phyloP scores from a whole-genome alignment of 2,888 invertebrate species.

The Trichogramma dendrolimi region DNA sequence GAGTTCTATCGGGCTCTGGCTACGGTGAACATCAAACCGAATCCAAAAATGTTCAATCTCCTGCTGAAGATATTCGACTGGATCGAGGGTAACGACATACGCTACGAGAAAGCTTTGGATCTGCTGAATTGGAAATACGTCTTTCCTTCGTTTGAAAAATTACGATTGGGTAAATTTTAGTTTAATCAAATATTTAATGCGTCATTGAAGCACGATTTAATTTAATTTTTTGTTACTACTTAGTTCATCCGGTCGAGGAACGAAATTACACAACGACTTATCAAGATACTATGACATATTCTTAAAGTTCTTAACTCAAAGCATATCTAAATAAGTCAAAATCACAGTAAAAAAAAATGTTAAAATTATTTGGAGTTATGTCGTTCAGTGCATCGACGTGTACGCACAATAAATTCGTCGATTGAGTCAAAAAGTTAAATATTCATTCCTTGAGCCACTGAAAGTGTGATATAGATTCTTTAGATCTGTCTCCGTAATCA shows the following conservation, averaged over 20 bases:
- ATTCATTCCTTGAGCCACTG: conserved; percentile 74
- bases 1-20: background rate
- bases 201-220: background rate
- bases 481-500: conserved; percentile 96
- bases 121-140: background rate
- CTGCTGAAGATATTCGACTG: background rate
- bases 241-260: background rate
- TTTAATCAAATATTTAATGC: background rate
- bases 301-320: too few species aligned
- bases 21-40: background rate
- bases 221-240: too few species aligned
- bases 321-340: too few species aligned
- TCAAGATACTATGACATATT: background rate
- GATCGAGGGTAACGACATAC: background rate
- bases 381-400: too few species aligned
- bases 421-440: too few species aligned
- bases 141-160: background rate
- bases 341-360: too few species aligned
- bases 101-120: background rate
- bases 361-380: too few species aligned
- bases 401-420: too few species aligned
- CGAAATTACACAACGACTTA: background rate
- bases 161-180: background rate
- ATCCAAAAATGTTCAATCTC: background rate
- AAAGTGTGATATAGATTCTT: conserved; percentile 82